Evolutionary conservation across 2,113 vertebrate species (phyloP).

Genomic region (Oncorhynchus kisutch): DNA sequence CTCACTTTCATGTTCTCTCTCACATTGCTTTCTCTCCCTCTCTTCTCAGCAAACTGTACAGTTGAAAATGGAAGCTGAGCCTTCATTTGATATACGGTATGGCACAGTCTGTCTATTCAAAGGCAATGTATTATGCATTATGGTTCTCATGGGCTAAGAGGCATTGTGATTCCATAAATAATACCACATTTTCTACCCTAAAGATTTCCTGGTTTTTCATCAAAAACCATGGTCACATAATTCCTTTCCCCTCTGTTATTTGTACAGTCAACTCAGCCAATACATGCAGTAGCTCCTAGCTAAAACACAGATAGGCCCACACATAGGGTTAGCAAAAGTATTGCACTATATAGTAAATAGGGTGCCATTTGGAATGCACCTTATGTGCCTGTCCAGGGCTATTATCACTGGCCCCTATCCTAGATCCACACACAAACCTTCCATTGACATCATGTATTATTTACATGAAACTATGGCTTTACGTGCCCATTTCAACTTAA

Average conservation of each 20-base stretch:
- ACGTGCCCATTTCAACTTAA: too few species aligned
- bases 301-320: too few species aligned
- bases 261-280: neutral
- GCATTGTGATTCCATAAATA: constrained; percentile 44
- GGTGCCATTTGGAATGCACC: too few species aligned
- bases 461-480: too few species aligned
- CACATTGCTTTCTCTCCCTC: neutral
- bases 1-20: neutral
- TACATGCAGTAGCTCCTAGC: too few species aligned
- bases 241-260: neutral
- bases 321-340: too few species aligned
- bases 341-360: too few species aligned
- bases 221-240: neutral
- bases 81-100: constrained; percentile 24
- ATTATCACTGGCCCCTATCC: too few species aligned
- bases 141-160: constrained; percentile 37
- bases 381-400: too few species aligned
- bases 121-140: constrained; percentile 57
- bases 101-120: constrained; percentile 21
- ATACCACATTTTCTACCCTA: constrained; percentile 21
- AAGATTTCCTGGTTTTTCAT: constrained; percentile 3
- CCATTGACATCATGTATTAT: too few species aligned
- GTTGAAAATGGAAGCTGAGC: constrained; percentile 34
- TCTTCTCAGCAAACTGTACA: neutral
- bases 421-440: too few species aligned